Conservation (phyloP, 2,113 vertebrate species). For the Pachycephala philippinensis region DNA sequence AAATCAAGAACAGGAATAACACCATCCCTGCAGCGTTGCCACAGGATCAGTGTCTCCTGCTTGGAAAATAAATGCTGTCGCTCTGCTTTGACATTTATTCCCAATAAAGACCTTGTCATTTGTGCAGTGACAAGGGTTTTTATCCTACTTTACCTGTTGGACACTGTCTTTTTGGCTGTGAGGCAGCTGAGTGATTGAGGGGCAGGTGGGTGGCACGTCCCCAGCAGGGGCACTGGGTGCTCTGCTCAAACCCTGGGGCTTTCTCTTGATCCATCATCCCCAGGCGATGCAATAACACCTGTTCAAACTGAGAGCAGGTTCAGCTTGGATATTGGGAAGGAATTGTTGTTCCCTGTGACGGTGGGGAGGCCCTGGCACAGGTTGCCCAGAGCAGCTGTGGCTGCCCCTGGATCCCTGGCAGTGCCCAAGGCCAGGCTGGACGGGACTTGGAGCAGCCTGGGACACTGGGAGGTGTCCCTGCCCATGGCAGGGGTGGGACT, state of each 20-base stretch:
- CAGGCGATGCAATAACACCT: fast-evolving
- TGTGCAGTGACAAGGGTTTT: background rate
- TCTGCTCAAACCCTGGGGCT: background rate
- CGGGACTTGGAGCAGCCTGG: background rate
- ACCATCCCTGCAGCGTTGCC: background rate
- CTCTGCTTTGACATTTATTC: conserved; percentile 47
- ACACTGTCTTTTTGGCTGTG: background rate
- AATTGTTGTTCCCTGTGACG: fast-evolving
- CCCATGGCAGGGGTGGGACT: background rate
- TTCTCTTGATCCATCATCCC: background rate
- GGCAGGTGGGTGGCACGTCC: fast-evolving
- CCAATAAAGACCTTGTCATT: background rate
- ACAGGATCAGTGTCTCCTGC: background rate
- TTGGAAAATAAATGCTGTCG: background rate
- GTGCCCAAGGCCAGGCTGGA: background rate
- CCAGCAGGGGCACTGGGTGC: fast-evolving
- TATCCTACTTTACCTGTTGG: conserved; percentile 25
- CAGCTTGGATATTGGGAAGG: background rate
- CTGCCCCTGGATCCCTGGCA: background rate
- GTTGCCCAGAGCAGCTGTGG: background rate
- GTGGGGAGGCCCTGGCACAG: background rate
- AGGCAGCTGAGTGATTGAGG: background rate
- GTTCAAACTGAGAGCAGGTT: background rate
- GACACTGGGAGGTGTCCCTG: background rate
- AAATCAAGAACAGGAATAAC: background rate